Evolutionary conservation across 1,140 invertebrate genomes (phyloP).

Genomic region (Drosophila bocqueti): DNA sequence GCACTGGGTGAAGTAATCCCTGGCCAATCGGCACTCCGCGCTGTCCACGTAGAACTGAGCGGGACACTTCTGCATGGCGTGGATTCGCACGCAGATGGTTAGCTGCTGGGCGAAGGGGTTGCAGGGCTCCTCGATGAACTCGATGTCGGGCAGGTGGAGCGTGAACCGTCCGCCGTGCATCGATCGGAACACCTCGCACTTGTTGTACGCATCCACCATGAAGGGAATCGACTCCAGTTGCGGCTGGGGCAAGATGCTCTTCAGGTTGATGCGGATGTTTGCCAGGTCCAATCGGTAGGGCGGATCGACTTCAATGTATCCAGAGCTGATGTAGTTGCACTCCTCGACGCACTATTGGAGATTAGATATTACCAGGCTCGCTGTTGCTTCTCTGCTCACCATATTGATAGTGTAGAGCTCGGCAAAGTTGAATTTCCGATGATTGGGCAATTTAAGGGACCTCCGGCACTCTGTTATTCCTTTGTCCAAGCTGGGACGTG

Average conservation of each 20-base stretch:
- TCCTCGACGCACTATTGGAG: constrained; percentile 64
- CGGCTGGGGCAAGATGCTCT: constrained; percentile 49
- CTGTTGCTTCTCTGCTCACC: constrained; percentile 31
- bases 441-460: constrained; percentile 39
- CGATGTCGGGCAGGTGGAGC: constrained; percentile 63
- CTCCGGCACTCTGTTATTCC: constrained; percentile 47
- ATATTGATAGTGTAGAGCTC: constrained; percentile 66
- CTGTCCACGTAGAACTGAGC: constrained; percentile 49
- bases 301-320: constrained; percentile 66
- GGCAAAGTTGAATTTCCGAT: constrained; percentile 43
- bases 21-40: constrained; percentile 47
- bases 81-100: constrained; percentile 62
- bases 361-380: background rate
- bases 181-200: constrained; percentile 52
- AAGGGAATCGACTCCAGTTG: constrained; percentile 43
- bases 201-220: constrained; percentile 54
- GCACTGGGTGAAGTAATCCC: constrained; percentile 60
- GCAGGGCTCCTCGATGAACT: constrained; percentile 64
- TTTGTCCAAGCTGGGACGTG: constrained; percentile 54
- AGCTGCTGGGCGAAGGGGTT: constrained; percentile 64
- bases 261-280: constrained; percentile 46
- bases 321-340: constrained; percentile 59
- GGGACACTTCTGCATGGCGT: constrained; percentile 70
- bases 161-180: constrained; percentile 37
- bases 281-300: constrained; percentile 59